Base-by-base conservation (phyloP, 2,113 vertebrate genomes). In the Cromileptes altivelis region DNA sequence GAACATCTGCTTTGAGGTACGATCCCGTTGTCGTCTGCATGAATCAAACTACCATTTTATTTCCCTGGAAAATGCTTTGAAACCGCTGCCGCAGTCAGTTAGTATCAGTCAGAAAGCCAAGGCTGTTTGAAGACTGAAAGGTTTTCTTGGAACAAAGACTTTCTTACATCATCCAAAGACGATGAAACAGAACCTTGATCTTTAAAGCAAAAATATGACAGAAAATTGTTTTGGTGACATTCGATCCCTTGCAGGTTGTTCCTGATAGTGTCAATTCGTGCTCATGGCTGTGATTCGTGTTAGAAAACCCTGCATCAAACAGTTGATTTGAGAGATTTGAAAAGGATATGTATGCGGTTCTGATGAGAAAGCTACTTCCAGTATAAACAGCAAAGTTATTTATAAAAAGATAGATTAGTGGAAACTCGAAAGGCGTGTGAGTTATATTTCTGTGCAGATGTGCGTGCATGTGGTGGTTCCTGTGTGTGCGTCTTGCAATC, bases 381-480 rank as follows among this genome's bases (percentile, higher is more conserved):
- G 65, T 6, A 67, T 65, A 85, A 92, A 87, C 73, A 83, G 12
- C 7, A 2, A 40, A 40, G 75, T 88, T 85, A 79, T 85, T 91
- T 91, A 70, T n/a, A 72, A 47, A 50, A 79, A 57, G 53, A 75
- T 3, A 7, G 53, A 91, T 88, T 45, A 73, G 53, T 74, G 78
- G 84, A 84, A 75, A 81, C 9, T 82, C 40, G 19, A 42, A 74
- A 25, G 40, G 23, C 0, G 6, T 77, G 61, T 37, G 40, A 23
- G 63, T 40, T 62, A 50, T 45, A 58, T 62, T 55, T 77, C 45
- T 60, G 49, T 67, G 73, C 10, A 17, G 47, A 75, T 67, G 67
- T 77, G 61, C 9, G 37, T 64, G 27, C 71, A 61, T 68, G 71
- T 58, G 60, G n/a, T 30, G 45, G 72, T 80, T 83, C 23, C 57